Evolutionary conservation across 2,113 vertebrate genomes (phyloP).

Genomic region (Corythornis cristatus): DNA sequence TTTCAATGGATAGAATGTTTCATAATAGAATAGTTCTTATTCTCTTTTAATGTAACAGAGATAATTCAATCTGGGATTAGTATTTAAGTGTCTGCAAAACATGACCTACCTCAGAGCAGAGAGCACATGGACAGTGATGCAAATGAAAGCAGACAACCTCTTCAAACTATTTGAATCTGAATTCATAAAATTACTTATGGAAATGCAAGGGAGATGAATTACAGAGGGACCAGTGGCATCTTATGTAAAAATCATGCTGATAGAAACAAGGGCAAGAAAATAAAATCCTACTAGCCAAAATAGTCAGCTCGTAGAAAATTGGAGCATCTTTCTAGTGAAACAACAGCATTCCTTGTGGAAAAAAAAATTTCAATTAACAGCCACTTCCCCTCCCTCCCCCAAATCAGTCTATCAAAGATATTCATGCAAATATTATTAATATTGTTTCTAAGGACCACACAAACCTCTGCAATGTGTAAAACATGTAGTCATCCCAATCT

Average conservation of each 20-base stretch:
- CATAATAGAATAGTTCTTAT: background rate
- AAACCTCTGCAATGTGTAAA: background rate
- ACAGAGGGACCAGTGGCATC: background rate
- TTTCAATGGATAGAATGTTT: background rate
- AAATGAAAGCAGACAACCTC: slow-evolving; percentile 16
- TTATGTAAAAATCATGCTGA: background rate
- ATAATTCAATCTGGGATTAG: background rate
- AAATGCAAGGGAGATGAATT: background rate
- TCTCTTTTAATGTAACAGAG: background rate
- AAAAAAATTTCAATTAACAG: background rate
- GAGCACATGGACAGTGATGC: background rate
- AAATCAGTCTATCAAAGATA: background rate
- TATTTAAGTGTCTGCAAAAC: slow-evolving; percentile 24
- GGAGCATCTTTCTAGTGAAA: background rate
- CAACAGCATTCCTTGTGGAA: background rate
- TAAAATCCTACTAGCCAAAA: background rate
- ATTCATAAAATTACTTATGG: background rate
- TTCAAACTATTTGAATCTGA: slow-evolving; percentile 6
- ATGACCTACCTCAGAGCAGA: background rate
- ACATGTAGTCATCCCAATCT: background rate
- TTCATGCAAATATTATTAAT: background rate
- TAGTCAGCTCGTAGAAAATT: background rate
- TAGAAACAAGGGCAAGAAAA: background rate
- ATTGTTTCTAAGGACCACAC: background rate
- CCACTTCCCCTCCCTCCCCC: fast-evolving